Evolutionary conservation across 35 echinoderm and acorn worm genomes (phyloP), one percentile per base, ranked within the genome.

Genomic region (Acanthaster planci): DNA sequence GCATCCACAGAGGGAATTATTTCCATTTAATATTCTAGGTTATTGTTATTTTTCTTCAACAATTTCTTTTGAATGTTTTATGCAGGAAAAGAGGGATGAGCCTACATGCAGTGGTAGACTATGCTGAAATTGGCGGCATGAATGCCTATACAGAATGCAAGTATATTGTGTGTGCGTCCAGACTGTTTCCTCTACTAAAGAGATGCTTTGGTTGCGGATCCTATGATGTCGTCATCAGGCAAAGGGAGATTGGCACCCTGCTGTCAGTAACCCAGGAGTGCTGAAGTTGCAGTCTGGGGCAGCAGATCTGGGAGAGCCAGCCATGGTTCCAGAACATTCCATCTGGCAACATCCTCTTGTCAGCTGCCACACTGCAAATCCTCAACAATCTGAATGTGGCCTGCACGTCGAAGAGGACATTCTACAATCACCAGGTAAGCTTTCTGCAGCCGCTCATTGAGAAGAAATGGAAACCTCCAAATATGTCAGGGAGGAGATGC

Each of bases 401-500:
- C 15, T 40, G 53, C 17, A 76, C 77, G 15, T 36, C 52, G 22
- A 37, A 87, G 32, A 40, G 40, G 9, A 81, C 90, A 42, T 92
- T 82, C 51, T 87, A 31, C 30, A 26, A 56, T 14, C 84, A 87
- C 7, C 90, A 92, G 27, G 31, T 38, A 17, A 39, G 39, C 12
- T 23, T 82, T 18, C 84, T 92, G 6, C 84, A 82, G 31, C 90
- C 90, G 9, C 55, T 30, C 38, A 55, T 87, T 72, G 37, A 75
- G 12, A 60, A 26, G 22, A 36, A 75, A 8, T 87, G 90, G 84
- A 21, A 67, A 37, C 16, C 17, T 2, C 81, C 17, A 91, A 88
- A 37, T 92, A 42, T 34, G 18, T n/a, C n/a, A n/a, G n/a, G n/a
- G n/a, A n/a, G n/a, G n/a, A n/a, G n/a, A n/a, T n/a, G n/a, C n/a